Evolutionary conservation across 2,113 vertebrate genomes (phyloP), one percentile per base, ranked within the genome.

Genomic region (Otis tarda): DNA sequence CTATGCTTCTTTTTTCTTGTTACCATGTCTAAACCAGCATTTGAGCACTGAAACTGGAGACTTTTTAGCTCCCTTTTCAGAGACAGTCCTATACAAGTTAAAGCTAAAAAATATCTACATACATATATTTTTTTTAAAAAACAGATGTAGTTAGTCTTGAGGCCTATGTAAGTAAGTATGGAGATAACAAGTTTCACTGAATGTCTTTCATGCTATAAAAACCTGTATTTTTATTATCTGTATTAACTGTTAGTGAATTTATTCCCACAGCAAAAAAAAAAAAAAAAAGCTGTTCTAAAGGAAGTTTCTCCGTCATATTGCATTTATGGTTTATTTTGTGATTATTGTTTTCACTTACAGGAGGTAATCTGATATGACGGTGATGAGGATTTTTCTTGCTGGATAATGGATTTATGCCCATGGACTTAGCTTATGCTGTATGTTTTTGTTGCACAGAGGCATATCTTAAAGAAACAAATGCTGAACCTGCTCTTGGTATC

Each of bases 1-100:
- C 67, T 86, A 35, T 89, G 45, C 85, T 69, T 76, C 83, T 37
- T 85, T 85, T 95, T 93, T 90, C 82, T 93, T 89, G 52, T 52
- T 93, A 60, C 21, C 81, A 4, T 18, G 13, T 74, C 56, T 91
- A 89, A 64, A 91, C 3, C 28, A 78, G 33, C 71, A 53, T 93
- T 65, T 91, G n/a, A 95, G 56, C 30, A 75, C 24, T 63, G 52
- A 95, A 90, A 84, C 6, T 22, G 57, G 31, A 9, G 1, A 0
- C 3, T 87, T 97, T 89, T 79, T 35, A 80, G n/a, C 13, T 37
- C 31, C 15, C 33, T 92, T 93, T 83, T 92, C 21, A 52, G 67
- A 35, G 27, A 14, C 27, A 86, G 16, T 28, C 21, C 25, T 79
- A 11, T 16, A 59, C 4, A 84, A 92, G 45, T 39, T 69, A 59